A percentile compares a stretch with the other conserved stretches of the same genome.
Evolutionary conservation across 2,888 invertebrate genomes (phyloP).

Genomic region (Aspidiotus rigidus): DNA sequence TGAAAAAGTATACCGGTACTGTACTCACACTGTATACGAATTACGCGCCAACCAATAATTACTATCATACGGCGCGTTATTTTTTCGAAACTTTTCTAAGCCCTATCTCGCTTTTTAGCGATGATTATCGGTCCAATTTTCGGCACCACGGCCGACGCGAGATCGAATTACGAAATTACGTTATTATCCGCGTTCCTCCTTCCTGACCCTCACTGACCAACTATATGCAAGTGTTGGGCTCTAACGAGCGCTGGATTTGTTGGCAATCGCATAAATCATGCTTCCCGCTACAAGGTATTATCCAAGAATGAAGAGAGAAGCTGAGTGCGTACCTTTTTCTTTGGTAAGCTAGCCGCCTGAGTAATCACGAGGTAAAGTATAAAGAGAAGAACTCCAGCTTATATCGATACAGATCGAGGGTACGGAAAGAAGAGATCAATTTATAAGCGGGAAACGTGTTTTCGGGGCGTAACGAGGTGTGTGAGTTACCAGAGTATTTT

Average conservation of each 20-base stretch:
- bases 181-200: constrained; percentile 12
- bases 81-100: no score
- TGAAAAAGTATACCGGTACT: no score
- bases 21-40: no score
- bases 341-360: constrained; percentile 5
- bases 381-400: constrained; percentile 2
- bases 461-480: constrained; percentile 28
- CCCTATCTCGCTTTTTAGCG: background rate
- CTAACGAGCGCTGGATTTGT: constrained; percentile 20
- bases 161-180: constrained; percentile 23
- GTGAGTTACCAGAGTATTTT: constrained; percentile 16
- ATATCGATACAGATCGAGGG: constrained; percentile 20
- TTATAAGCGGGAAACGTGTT: constrained; percentile 27
- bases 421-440: constrained; percentile 17
- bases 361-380: constrained; percentile 4
- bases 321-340: background rate
- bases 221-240: constrained; percentile 5
- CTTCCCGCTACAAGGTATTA: constrained; percentile 10
- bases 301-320: constrained; percentile 1
- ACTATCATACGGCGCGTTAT: no score
- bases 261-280: constrained; percentile 28
- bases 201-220: background rate
- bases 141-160: constrained; percentile 7
- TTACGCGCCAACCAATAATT: no score
- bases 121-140: constrained; percentile 16